Evolutionary conservation across 2,888 invertebrate species (phyloP).

Genomic region (Agrypnus murinus): DNA sequence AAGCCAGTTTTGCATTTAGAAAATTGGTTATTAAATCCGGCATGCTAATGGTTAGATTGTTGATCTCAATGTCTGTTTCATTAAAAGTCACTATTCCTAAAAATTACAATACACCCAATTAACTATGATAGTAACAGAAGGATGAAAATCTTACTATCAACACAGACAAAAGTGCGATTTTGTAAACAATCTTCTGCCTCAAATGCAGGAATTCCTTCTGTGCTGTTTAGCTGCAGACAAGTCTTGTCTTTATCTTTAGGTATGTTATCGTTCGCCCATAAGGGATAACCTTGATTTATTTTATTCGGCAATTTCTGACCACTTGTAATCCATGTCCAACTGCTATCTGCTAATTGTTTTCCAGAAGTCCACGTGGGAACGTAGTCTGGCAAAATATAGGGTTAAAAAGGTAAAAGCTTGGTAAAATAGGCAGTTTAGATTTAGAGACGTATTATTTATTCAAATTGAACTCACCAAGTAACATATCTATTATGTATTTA

Average conservation of each 20-base stretch:
- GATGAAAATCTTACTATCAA: slow-evolving; percentile 22
- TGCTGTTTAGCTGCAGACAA: neutral
- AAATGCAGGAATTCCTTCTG: neutral
- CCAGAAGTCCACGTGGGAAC: slow-evolving; percentile 17
- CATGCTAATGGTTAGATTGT: slow-evolving; percentile 1
- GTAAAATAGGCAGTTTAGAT: neutral
- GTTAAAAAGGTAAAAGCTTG: neutral
- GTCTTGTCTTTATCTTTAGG: neutral
- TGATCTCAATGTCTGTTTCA: neutral
- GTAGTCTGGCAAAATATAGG: neutral
- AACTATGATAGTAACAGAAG: neutral
- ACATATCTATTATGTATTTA: too few species aligned
- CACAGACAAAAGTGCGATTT: slow-evolving; percentile 16
- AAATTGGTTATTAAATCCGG: slow-evolving; percentile 6
- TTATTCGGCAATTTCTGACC: neutral
- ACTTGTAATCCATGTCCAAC: slow-evolving; percentile 21
- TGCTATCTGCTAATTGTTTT: neutral
- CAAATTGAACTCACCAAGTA: too few species aligned
- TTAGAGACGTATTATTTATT: neutral
- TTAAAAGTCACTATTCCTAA: neutral
- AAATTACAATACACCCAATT: neutral
- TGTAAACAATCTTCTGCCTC: slow-evolving; percentile 4
- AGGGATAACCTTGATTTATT: slow-evolving; percentile 16
- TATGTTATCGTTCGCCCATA: slow-evolving; percentile 6
- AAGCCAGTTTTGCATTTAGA: slow-evolving; percentile 3